Base-by-base conservation (phyloP, 2,797 vertebrate species). In the Pristis pectinata region DNA sequence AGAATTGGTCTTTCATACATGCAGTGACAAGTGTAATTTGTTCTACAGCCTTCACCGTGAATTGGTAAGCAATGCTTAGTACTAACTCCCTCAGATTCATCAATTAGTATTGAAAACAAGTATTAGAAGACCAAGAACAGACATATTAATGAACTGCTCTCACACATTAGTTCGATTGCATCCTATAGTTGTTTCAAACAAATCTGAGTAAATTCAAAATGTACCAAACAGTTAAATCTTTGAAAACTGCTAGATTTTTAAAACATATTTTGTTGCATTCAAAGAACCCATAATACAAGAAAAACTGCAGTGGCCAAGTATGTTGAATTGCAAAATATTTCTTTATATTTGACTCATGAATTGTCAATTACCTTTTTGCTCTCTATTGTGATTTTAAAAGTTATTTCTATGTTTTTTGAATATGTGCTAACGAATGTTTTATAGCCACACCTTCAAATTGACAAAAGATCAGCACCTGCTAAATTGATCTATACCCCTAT, bases 1-100 rank as follows among this genome's bases (percentile, higher is more conserved):
- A 96, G 95, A 96, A 94, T 95, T 95, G 77, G 95, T 93, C 94
- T 95, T 74, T 64, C 30, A 64, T 91, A n/a, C 59, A 37, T 91
- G 59, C 59, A 91, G 91, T 37, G 87, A 64, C 56, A 91, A 91
- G 64, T 91, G 17, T 64, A 64, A 85, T 85, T 24, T 56, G 56
- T 91, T 91, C 59, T 59, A 22, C 53, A n/a, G 59, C 6, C 17
- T 17, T 7, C 17, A 64, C 22, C 91, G 56, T 13, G 17, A 64
- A 87, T 87, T 34, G 1, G 10, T 83, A n/a, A 61, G 34, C 30
- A 64, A 37, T 61, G 34, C 87, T 91, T 91, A 56, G 91, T 64
- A 64, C 61, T n/a, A 91, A n/a, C 5, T 64, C 34, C n/a, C 27
- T 27, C 10, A 89, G 11, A 61, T 17, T 15, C 85, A 89, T 61